Base-by-base conservation (phyloP, 2,113 vertebrate species). In the Gadus macrocephalus region DNA sequence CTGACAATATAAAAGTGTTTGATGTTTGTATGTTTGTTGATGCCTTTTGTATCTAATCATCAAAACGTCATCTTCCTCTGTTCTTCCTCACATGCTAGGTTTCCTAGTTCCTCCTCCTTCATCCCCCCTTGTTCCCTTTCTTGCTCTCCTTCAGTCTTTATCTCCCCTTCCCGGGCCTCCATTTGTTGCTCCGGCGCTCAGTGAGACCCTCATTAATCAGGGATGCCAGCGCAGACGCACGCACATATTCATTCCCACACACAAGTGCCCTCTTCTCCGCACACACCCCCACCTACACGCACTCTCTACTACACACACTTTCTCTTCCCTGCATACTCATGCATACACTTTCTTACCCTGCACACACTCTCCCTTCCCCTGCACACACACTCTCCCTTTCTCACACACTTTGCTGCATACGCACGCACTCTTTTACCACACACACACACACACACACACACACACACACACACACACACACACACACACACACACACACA, bases 201-300 rank as follows among this genome's bases (percentile, higher is more conserved):
- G 38, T 14, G 5, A 68, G 0, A 27, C 15, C 17, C 55, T 68
- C 27, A 68, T 68, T 59, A 68, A 68, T 68, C 67, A 53, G 22
- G 2, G 16, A 25, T 17, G 14, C 22, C 14, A 4, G 12, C 62
- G 16, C 53, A 55, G 38, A 71, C 27, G 6, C 25, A 35, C 1
- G 31, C 62, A 64, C 28, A 64, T 19, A 59, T 16, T 2, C 9
- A 59, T 19, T 17, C 56, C 8, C 58, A 59, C 58, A 59, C 58
- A 19, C 58, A 17, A 59, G 19, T 59, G 7, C 31, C 31, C 31
- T 35, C 31, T 35, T 35, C 31, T 4, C 31, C 6, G 31, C 31
- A 35, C 31, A 35, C 31, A 35, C 31, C 31, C 31, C 12, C 53
- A 55, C 4, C 3, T 6, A 55, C 53, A 55, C 5, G 12, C 53